Evolutionary conservation across 2,113 vertebrate species (phyloP).

Genomic region (Melanostigma gelatinosum): DNA sequence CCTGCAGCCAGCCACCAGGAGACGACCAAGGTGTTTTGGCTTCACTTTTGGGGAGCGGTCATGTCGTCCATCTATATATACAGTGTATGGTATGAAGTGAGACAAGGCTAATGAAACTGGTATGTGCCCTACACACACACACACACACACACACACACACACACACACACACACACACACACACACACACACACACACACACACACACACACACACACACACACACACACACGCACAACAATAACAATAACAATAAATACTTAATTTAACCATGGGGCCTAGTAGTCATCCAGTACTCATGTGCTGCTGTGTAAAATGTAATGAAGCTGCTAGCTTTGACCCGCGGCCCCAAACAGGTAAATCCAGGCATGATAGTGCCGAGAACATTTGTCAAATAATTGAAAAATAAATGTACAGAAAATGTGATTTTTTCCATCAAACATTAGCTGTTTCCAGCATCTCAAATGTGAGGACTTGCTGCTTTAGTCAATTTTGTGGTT

Average conservation of each 20-base stretch:
- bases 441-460: not conserved
- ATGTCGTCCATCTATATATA: too few species aligned
- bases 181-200: not conserved
- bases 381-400: too few species aligned
- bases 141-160: not conserved
- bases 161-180: too few species aligned
- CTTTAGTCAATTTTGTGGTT: not conserved
- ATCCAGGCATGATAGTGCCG: not conserved
- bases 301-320: not conserved
- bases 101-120: constrained; percentile 7
- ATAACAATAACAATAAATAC: not conserved
- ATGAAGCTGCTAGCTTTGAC: not conserved
- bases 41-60: too few species aligned
- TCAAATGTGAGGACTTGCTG: not conserved
- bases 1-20: too few species aligned
- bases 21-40: too few species aligned
- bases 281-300: not conserved
- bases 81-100: not conserved
- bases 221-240: too few species aligned
- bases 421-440: not conserved
- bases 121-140: constrained; percentile 8
- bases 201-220: not conserved
- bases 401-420: not conserved
- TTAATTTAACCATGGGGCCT: not conserved
- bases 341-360: not conserved